Evolutionary conservation across 2,113 vertebrate species (phyloP), one percentile per base, ranked within the genome.

Genomic region (Engystomops pustulosus): DNA sequence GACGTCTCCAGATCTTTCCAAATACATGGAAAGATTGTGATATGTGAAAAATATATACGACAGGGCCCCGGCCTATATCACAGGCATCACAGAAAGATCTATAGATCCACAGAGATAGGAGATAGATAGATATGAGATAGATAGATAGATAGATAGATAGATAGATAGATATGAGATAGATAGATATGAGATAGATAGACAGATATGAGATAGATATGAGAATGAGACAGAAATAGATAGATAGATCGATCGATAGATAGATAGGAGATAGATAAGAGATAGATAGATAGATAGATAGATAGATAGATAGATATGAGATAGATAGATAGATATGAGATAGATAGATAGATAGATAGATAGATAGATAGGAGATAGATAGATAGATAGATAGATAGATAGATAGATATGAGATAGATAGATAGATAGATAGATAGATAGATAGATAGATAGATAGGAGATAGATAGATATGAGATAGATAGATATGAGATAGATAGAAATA

Each of bases 341-440:
- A 55, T 55, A 55, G 18, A 55, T 55, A 55, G 51, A 55, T 47
- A 47, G 44, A 47, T 10, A 47, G 44, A 47, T 47, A 58, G n/a
- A 58, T 58, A 58, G 53, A 58, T 58, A 58, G 0, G 9, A 25
- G 23, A 58, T 58, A 58, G n/a, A 58, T 58, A 58, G 53, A 25
- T 55, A 25, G 47, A 58, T 58, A 58, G 53, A 58, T 58, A 23
- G n/a, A 58, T 58, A 58, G 53, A 58, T 25, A 58, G 53, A 58
- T 58, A 58, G 53, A 58, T 58, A 58, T 1, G 9, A 25, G n/a
- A 58, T 58, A 25, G 53, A 58, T 53, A 53, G 49, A 53, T 53
- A n/a, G 49, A 53, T 53, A 23, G 53, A 58, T 58, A 58, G n/a
- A 58, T 58, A 58, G 8, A 58, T 25, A 58, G 53, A 58, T 58